Conservation (phyloP, 2,888 invertebrate genomes). For the Patella caerulea region DNA sequence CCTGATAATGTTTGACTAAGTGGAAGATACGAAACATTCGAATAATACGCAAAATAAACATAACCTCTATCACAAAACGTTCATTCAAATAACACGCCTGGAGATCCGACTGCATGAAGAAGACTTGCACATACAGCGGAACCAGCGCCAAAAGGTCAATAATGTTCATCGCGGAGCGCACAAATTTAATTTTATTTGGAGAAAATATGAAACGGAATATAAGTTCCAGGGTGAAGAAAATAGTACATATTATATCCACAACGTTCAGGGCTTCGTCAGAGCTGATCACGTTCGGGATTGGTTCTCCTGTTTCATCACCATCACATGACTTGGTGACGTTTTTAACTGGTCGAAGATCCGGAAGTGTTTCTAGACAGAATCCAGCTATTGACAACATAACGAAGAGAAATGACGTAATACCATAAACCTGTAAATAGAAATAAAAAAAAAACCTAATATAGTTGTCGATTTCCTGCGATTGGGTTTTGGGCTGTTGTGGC, state of each 20-base stretch:
- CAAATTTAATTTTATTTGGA: slow-evolving; percentile 61
- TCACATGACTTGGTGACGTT: slow-evolving; percentile 37
- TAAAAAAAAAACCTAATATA: not conserved
- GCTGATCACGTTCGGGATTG: slow-evolving; percentile 43
- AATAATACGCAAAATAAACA: slow-evolving; percentile 73
- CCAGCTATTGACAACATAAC: slow-evolving; percentile 68
- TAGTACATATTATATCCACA: slow-evolving; percentile 67
- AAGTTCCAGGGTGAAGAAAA: slow-evolving; percentile 68
- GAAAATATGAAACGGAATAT: slow-evolving; percentile 63
- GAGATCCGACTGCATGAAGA: slow-evolving; percentile 59
- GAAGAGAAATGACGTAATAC: slow-evolving; percentile 67
- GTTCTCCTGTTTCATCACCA: slow-evolving; percentile 41
- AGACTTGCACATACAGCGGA: slow-evolving; percentile 68
- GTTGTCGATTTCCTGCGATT: too few relatives aligned
- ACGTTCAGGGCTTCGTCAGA: slow-evolving; percentile 55
- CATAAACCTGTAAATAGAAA: slow-evolving; percentile 60
- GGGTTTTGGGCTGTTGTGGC: too few relatives aligned
- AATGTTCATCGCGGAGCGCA: slow-evolving; percentile 65
- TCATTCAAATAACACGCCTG: slow-evolving; percentile 65
- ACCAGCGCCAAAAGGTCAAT: slow-evolving; percentile 68
- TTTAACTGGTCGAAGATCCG: slow-evolving; percentile 47
- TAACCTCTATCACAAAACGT: slow-evolving; percentile 67
- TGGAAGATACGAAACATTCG: slow-evolving; percentile 73
- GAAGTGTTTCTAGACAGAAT: slow-evolving; percentile 68
- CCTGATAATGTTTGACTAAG: slow-evolving; percentile 73